phyloP scores from a whole-genome alignment of 1,140 invertebrate genomes.

The Tetranychus urticae region DNA sequence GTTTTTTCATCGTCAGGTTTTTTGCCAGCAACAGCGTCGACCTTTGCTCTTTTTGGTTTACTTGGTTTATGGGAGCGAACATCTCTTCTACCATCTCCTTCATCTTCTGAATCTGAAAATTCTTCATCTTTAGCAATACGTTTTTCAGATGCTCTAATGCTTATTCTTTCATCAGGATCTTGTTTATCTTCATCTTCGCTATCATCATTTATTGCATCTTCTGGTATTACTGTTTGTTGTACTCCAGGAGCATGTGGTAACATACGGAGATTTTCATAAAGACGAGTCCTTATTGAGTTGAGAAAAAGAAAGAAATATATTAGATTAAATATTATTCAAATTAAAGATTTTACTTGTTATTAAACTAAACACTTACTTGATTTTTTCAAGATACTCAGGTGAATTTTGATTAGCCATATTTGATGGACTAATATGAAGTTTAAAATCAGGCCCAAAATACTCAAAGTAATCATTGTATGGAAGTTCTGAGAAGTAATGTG shows the following conservation, averaged over 20 bases:
- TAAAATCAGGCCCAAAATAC: conserved; percentile 98
- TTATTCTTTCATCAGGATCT: conserved; percentile 50
- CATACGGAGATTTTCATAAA: conserved; percentile 95
- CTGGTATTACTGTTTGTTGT: conserved; percentile 78
- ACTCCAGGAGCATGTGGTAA: conserved; percentile 92
- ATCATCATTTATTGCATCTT: conserved; percentile 60
- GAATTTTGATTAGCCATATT: conserved; percentile 99
- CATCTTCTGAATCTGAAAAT: conserved; percentile 89
- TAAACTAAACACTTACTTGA: conserved; percentile 42
- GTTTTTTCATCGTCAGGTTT: background rate
- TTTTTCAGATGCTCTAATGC: conserved; percentile 70
- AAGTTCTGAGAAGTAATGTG: conserved; percentile 36
- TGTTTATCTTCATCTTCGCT: conserved; percentile 58
- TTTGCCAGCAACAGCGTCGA: background rate
- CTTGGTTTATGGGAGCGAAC: conserved; percentile 32
- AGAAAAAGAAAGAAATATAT: conserved; percentile 1
- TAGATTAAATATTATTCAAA: background rate
- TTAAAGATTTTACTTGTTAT: background rate
- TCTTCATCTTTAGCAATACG: conserved; percentile 86
- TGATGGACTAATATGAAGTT: conserved; percentile 95
- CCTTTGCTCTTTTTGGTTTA: background rate
- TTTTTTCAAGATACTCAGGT: conserved; percentile 91
- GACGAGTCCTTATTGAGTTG: conserved; percentile 30
- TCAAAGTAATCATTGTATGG: conserved; percentile 99
- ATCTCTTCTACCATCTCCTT: conserved; percentile 61